Evolutionary conservation across 35 echinoderm and acorn worm genomes (phyloP).

Genomic region (Hemicentrotus pulcherrimus): DNA sequence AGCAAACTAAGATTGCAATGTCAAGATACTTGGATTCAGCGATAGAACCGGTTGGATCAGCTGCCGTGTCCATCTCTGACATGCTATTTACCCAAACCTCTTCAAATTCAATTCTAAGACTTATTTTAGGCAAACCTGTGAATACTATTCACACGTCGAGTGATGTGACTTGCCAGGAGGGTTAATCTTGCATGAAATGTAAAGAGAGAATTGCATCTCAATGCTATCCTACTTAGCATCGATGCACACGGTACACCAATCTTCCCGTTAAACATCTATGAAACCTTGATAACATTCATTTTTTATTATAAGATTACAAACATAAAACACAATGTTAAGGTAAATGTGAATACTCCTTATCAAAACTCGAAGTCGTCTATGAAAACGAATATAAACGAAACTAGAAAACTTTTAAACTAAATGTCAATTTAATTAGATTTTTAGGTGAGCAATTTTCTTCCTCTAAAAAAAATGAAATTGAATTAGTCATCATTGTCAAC

Average conservation of each 20-base stretch:
- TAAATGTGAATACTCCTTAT: no score
- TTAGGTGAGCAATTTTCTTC: no score
- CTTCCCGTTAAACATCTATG: no score
- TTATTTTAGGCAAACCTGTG: constrained; percentile 18
- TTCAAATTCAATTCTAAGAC: constrained; percentile 12
- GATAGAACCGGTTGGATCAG: not conserved
- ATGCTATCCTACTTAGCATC: not conserved
- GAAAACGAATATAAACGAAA: no score
- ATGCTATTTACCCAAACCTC: constrained; percentile 12
- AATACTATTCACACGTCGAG: not conserved
- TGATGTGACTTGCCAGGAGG: not conserved
- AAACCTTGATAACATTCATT: no score
- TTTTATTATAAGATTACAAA: no score
- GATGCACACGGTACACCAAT: not conserved
- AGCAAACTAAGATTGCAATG: not conserved
- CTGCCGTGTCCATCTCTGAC: not conserved
- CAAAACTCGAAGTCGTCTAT: no score
- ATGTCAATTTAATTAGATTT: no score
- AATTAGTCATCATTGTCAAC: no score
- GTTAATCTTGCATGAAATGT: not conserved
- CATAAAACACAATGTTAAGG: no score
- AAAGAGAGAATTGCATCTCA: not conserved
- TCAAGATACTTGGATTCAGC: not conserved
- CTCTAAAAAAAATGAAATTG: no score
- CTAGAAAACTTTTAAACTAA: no score